Percentiles rank a stretch among this genome's conserved stretches.
phyloP scores from a whole-genome alignment of 2,888 invertebrate species.

The Conus canariensis region DNA sequence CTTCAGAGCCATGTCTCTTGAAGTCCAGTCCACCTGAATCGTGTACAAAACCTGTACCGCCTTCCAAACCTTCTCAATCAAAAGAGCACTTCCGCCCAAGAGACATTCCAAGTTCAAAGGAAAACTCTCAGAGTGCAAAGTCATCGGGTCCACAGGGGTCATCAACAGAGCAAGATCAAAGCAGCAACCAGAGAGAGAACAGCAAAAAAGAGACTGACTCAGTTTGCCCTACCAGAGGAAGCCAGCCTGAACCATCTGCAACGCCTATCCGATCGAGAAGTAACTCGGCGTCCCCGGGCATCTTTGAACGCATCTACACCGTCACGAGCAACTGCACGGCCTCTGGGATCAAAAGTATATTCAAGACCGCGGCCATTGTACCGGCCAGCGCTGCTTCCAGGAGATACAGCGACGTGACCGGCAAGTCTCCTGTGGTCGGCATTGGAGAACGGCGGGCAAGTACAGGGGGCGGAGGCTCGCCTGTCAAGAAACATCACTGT shows the following conservation, averaged over 20 bases:
- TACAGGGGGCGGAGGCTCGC: neutral
- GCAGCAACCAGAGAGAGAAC: neutral
- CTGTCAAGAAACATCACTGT: neutral
- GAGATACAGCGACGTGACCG: conserved; percentile 31
- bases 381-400: conserved; percentile 17
- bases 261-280: neutral
- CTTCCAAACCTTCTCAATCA: neutral
- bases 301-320: conserved; percentile 41
- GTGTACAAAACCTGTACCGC: neutral
- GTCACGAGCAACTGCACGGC: conserved; percentile 38
- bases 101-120: neutral
- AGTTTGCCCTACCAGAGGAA: neutral
- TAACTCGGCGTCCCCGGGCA: neutral
- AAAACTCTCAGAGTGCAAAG: neutral
- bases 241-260: neutral
- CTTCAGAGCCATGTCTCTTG: neutral
- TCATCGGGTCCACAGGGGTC: neutral
- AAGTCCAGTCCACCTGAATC: neutral
- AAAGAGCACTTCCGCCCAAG: neutral
- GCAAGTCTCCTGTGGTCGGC: neutral
- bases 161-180: neutral
- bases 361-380: conserved; percentile 30
- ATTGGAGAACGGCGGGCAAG: conserved; percentile 30
- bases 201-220: conserved; percentile 6
- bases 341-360: conserved; percentile 38